phyloP scores from a whole-genome alignment of 2,113 vertebrate species.

The Ifrita kowaldi region DNA sequence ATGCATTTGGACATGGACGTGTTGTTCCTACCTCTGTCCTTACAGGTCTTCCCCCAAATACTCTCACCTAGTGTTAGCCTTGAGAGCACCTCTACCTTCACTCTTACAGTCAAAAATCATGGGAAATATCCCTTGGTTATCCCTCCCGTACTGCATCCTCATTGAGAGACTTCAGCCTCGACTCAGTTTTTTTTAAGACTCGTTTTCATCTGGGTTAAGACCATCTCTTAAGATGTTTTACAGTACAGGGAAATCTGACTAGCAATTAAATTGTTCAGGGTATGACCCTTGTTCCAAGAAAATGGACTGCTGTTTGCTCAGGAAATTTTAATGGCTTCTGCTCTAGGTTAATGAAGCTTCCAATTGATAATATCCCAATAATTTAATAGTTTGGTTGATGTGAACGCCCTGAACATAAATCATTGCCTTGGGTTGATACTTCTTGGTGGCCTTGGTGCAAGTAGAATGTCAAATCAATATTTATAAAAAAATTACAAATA shows the following conservation, averaged over 20 bases:
- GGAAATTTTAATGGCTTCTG: not conserved
- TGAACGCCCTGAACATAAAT: not conserved
- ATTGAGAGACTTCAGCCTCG: not conserved
- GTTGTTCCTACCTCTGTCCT: not conserved
- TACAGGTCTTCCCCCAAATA: not conserved
- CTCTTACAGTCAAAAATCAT: not conserved
- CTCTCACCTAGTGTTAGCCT: not conserved
- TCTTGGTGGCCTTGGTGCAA: not conserved
- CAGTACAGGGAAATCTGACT: not conserved
- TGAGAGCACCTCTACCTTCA: not conserved
- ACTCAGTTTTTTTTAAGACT: not conserved
- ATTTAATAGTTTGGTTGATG: not conserved
- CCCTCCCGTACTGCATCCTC: too few relatives aligned
- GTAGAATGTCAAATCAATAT: not conserved
- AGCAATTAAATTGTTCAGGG: not conserved
- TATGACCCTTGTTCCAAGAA: not conserved
- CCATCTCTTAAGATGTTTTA: not conserved
- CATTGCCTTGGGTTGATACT: not conserved
- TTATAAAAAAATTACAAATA: not conserved
- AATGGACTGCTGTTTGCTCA: not conserved
- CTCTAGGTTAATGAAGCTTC: not conserved
- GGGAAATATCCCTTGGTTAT: not conserved
- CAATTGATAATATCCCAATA: not conserved
- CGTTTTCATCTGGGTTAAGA: not conserved
- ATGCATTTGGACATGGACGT: accelerated